Evolutionary conservation across 2,113 vertebrate genomes (phyloP).

Genomic region (Takifugu flavidus): DNA sequence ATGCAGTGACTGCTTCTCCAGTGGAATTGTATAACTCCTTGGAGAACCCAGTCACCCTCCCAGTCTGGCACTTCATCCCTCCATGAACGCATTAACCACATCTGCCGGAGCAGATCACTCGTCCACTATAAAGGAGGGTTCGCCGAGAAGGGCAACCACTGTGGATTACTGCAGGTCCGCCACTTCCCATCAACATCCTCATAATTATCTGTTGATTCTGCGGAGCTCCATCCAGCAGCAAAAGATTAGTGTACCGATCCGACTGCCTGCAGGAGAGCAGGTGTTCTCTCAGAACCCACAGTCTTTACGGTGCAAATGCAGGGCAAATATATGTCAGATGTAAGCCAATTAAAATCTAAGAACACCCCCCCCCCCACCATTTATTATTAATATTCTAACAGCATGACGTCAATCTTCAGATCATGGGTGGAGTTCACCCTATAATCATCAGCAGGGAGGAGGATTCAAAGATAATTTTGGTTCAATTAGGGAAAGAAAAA

Average conservation of each 20-base stretch:
- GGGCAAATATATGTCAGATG: no score
- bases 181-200: conserved; percentile 48
- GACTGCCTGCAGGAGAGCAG: neutral
- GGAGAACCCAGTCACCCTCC: conserved; percentile 2
- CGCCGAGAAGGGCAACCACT: conserved; percentile 2
- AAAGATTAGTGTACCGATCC: neutral
- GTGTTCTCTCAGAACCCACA: no score
- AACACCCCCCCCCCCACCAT: conserved; percentile 3
- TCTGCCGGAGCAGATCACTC: conserved; percentile 37
- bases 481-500: no score
- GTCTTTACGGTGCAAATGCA: no score
- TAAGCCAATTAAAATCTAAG: no score
- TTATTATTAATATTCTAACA: conserved; percentile 41
- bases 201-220: conserved; percentile 36
- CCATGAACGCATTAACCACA: conserved; percentile 22
- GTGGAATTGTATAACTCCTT: neutral
- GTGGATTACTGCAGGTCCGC: conserved; percentile 28
- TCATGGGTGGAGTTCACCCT: conserved; percentile 23
- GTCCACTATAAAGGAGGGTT: conserved; percentile 16
- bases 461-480: no score
- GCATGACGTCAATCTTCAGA: conserved; percentile 20
- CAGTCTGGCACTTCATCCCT: conserved; percentile 13
- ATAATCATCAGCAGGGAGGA: conserved; percentile 4
- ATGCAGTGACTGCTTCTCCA: neutral
- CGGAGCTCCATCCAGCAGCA: conserved; percentile 11